Evolutionary conservation across 2,797 vertebrate genomes (phyloP).

Genomic region (Phrynocephalus vlangalii): DNA sequence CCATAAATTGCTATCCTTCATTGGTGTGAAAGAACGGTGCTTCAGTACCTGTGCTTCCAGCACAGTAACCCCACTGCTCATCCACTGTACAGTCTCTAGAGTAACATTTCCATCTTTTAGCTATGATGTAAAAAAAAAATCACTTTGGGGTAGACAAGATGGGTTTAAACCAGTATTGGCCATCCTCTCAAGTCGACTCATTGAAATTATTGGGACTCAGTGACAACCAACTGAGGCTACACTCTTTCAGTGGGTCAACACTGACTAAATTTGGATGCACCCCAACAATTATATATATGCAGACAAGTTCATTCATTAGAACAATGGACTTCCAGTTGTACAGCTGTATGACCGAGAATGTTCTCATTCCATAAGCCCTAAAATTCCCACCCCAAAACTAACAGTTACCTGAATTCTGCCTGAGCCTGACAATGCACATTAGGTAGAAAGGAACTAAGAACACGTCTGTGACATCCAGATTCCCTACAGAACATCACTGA

Average conservation of each 20-base stretch:
- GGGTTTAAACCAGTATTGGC: not conserved
- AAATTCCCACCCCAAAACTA: not conserved
- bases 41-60: not conserved
- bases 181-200: not conserved
- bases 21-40: not conserved
- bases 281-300: not conserved
- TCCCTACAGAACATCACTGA: not conserved
- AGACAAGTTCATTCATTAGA: not conserved
- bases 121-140: no score
- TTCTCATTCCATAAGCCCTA: not conserved
- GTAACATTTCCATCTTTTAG: not conserved
- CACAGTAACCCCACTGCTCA: not conserved
- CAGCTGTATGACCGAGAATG: not conserved
- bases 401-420: not conserved
- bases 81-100: not conserved
- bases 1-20: not conserved
- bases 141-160: not conserved
- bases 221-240: no score
- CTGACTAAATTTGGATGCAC: not conserved
- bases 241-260: not conserved
- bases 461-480: no score
- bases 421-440: no score
- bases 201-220: not conserved
- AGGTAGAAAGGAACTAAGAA: not conserved
- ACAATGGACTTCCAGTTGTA: not conserved